These are phyloP conservation scores for Drusus annulatus DNA, from an alignment of 1,140 invertebrate species.

Conservation along the genomic window DNA sequence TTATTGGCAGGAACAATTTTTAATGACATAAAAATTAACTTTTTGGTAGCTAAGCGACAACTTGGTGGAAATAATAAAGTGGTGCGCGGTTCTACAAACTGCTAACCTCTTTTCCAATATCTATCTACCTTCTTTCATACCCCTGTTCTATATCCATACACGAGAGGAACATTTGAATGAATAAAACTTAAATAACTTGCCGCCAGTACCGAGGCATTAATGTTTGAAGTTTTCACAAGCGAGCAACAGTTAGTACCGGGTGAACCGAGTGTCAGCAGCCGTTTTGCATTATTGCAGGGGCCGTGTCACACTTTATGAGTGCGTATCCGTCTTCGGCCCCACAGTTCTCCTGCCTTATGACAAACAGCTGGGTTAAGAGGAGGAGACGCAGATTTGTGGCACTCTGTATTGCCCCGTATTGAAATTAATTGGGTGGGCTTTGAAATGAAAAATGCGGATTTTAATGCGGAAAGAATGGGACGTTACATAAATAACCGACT, in stretches of 20 bases:
- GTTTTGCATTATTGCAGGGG: conserved; percentile 32
- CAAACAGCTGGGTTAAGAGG: conserved; percentile 41
- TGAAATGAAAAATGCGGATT: conserved; percentile 8
- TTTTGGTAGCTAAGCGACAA: too few relatives aligned
- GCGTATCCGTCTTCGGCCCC: conserved; percentile 32
- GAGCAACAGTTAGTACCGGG: not conserved
- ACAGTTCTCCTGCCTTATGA: conserved; percentile 16
- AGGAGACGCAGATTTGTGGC: conserved; percentile 34
- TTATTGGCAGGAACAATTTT: too few relatives aligned
- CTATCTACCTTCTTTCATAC: too few relatives aligned
- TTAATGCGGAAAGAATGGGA: conserved; percentile 14
- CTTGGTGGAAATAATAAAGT: too few relatives aligned
- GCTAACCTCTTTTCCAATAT: too few relatives aligned
- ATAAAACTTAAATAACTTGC: too few relatives aligned
- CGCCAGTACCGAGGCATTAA: not conserved
- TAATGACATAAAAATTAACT: too few relatives aligned
- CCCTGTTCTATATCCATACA: too few relatives aligned
- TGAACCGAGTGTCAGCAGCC: conserved; percentile 12
- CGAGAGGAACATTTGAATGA: too few relatives aligned
- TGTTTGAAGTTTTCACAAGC: conserved; percentile 27
- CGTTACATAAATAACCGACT: conserved; percentile 6
- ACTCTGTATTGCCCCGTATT: conserved; percentile 26
- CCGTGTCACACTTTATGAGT: conserved; percentile 29
- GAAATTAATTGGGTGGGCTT: conserved; percentile 35
- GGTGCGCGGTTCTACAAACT: too few relatives aligned